Conservation (phyloP, 2,888 invertebrate genomes). For the Palloptera scutellata region DNA sequence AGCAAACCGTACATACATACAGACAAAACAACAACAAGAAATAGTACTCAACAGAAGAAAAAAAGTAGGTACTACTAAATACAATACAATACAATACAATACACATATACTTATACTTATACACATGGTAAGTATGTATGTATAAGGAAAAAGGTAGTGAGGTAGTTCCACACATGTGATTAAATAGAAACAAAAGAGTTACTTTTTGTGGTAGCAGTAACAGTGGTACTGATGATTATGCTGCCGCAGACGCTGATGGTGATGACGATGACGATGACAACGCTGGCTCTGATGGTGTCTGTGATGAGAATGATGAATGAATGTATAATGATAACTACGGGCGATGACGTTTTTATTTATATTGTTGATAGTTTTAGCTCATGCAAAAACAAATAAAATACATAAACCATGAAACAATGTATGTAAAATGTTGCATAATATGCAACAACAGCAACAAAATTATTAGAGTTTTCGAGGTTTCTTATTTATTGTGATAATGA, state of each 20-base stretch:
- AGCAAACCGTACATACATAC: neutral
- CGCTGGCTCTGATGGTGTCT: no score
- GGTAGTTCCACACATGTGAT: no score
- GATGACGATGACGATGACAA: no score
- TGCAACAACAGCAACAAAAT: no score
- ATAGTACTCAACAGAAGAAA: neutral
- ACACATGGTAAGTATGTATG: neutral
- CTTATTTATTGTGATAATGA: neutral
- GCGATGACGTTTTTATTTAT: neutral
- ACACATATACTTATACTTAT: no score
- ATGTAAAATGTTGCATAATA: no score
- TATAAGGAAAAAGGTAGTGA: no score
- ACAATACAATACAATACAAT: no score
- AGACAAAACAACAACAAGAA: conserved; percentile 4
- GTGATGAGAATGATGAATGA: neutral
- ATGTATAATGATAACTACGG: neutral
- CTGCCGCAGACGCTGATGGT: no score
- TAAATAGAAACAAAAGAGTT: neutral
- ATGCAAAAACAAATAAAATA: neutral
- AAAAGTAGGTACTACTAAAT: no score
- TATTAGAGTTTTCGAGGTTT: no score
- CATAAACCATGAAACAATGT: neutral
- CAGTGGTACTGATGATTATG: neutral
- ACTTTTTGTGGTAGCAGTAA: neutral
- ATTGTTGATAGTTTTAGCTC: neutral